These are phyloP conservation scores for Dicycla oo DNA, from an alignment of 2,888 invertebrate genomes.

Conservation along the genomic window DNA sequence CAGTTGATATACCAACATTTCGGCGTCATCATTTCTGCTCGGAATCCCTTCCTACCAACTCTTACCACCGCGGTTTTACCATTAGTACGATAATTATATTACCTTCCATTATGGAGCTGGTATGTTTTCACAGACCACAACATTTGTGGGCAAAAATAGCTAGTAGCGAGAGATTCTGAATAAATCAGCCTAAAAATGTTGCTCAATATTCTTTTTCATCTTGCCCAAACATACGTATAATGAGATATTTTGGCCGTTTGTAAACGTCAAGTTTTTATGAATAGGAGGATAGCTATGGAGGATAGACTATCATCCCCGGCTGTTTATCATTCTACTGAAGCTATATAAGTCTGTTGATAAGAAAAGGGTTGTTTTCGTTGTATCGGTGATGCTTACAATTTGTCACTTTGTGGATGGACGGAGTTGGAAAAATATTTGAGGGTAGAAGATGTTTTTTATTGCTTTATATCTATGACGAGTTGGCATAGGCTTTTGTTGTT, in stretches of 20 bases:
- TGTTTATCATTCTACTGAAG: conserved; percentile 32
- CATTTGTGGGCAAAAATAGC: neutral
- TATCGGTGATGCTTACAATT: conserved; percentile 30
- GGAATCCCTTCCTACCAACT: neutral
- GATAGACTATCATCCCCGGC: conserved; percentile 3
- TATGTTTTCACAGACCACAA: neutral
- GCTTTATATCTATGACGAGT: neutral
- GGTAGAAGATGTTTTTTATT: neutral
- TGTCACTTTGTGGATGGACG: neutral
- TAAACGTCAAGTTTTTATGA: conserved; percentile 36
- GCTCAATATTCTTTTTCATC: neutral
- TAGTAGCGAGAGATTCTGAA: neutral
- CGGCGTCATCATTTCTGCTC: neutral
- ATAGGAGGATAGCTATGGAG: neutral
- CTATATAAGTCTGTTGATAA: conserved; percentile 41
- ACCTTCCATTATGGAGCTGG: too few species aligned
- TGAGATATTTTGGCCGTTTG: conserved; percentile 29
- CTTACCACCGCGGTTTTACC: neutral
- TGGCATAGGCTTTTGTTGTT: too few species aligned
- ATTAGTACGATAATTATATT: neutral
- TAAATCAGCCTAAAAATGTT: conserved; percentile 2
- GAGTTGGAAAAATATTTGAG: neutral
- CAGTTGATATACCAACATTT: neutral
- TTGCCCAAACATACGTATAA: neutral
- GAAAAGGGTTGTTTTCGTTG: conserved; percentile 33